Percentiles rank a stretch among this genome's conserved stretches.
These are phyloP conservation scores for Anoncus sp. DNA, from an alignment of 2,888 invertebrate genomes.

Conservation along the genomic window DNA sequence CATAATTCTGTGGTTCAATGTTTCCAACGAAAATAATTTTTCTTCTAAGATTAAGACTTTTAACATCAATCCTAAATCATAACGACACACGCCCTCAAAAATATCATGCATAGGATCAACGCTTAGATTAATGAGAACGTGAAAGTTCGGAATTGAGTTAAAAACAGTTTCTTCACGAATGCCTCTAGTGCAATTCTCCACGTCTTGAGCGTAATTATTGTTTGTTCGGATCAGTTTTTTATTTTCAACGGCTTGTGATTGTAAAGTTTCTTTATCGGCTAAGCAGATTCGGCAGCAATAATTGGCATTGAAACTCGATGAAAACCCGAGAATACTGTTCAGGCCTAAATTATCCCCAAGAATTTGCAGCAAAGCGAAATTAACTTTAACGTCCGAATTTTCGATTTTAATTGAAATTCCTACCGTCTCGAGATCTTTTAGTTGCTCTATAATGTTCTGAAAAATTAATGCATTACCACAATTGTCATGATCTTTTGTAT, in stretches of 20 bases:
- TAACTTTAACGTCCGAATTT: conserved; percentile 26
- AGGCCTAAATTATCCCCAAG: conserved; percentile 58
- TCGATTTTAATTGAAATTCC: conserved; percentile 41
- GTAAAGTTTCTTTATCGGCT: conserved; percentile 50
- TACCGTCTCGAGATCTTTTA: conserved; percentile 39
- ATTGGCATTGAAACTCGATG: conserved; percentile 48
- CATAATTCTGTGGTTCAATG: conserved; percentile 56
- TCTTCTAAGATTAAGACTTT: conserved; percentile 44
- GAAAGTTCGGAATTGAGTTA: conserved; percentile 59
- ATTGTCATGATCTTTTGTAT: conserved; percentile 19
- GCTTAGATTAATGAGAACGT: conserved; percentile 46
- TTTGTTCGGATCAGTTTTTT: conserved; percentile 47
- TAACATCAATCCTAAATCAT: conserved; percentile 56
- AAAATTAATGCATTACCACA: conserved; percentile 51
- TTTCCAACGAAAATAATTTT: conserved; percentile 54
- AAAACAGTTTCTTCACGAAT: conserved; percentile 64
- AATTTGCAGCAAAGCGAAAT: conserved; percentile 46
- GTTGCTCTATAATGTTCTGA: conserved; percentile 23
- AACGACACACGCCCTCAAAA: conserved; percentile 59
- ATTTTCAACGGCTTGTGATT: conserved; percentile 56
- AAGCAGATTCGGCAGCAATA: conserved; percentile 69
- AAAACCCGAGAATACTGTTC: conserved; percentile 55
- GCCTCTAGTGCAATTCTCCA: conserved; percentile 54
- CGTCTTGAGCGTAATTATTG: conserved; percentile 60
- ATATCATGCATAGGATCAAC: conserved; percentile 63